A percentile compares a stretch with the other conserved stretches of the same genome.
Evolutionary conservation across 2,113 vertebrate genomes (phyloP).

Genomic region (Symphodus melops): DNA sequence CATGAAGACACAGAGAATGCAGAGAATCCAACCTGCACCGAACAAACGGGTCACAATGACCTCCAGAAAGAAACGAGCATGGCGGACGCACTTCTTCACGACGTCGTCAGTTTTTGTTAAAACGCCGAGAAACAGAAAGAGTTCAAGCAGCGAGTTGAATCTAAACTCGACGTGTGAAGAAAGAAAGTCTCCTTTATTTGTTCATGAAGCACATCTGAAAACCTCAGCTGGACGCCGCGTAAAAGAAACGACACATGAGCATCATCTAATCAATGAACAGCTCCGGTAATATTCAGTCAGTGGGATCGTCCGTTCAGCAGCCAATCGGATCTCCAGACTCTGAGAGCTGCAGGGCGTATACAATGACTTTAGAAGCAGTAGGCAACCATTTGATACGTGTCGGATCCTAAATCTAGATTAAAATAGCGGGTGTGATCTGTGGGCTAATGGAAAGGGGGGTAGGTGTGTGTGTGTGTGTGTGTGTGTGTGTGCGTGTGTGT

Average conservation of each 20-base stretch:
- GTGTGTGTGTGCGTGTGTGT: slow-evolving; percentile 10
- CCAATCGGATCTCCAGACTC: slow-evolving; percentile 4
- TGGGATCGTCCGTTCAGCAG: neutral
- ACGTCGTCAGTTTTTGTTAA: too few species aligned
- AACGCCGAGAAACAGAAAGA: too few species aligned
- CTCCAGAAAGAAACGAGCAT: too few species aligned
- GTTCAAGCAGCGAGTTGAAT: too few species aligned
- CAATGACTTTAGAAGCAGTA: slow-evolving; percentile 40
- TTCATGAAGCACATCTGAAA: too few species aligned
- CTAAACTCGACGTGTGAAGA: too few species aligned
- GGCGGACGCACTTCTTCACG: too few species aligned
- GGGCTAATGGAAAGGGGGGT: slow-evolving; percentile 14
- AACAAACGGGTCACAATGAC: too few species aligned
- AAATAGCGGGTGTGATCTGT: slow-evolving; percentile 44
- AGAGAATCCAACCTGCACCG: too few species aligned
- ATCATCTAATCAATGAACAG: neutral
- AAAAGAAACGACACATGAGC: neutral
- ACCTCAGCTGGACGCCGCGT: too few species aligned
- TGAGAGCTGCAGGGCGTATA: slow-evolving; percentile 18
- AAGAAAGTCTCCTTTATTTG: too few species aligned
- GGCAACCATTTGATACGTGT: slow-evolving; percentile 58
- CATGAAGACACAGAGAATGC: too few species aligned
- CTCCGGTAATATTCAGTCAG: neutral
- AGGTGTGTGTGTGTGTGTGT: slow-evolving; percentile 24
- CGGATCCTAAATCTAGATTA: slow-evolving; percentile 65